phyloP scores from a whole-genome alignment of 1,140 invertebrate genomes.

The Zophobas atratus region DNA sequence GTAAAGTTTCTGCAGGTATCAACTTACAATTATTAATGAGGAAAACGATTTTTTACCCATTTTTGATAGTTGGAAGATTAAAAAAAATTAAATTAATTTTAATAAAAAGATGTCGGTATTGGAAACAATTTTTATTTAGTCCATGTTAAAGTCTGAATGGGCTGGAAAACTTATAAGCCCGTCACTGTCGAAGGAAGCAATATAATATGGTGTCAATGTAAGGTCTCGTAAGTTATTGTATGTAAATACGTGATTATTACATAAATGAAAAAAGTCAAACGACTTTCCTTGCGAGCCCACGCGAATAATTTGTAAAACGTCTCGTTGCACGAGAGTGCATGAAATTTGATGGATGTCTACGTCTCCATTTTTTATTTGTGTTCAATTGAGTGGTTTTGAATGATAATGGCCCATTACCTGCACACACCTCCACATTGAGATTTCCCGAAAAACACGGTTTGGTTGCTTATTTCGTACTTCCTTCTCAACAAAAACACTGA shows the following conservation, averaged over 20 bases:
- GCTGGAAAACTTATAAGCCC: no score
- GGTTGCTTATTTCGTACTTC: constrained; percentile 63
- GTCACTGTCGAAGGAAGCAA: constrained; percentile 20
- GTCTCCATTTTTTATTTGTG: constrained; percentile 19
- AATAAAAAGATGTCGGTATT: no score
- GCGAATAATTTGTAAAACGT: constrained; percentile 39
- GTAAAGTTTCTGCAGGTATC: no score
- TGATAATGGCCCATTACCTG: constrained; percentile 55
- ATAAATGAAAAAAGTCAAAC: constrained; percentile 34
- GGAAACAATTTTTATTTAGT: no score
- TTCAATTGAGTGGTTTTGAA: constrained; percentile 37
- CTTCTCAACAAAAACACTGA: constrained; percentile 64
- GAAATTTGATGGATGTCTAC: constrained; percentile 28
- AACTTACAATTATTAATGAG: no score
- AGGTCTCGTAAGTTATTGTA: constrained; percentile 25
- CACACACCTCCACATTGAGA: constrained; percentile 56
- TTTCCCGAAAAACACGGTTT: constrained; percentile 61
- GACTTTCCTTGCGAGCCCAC: constrained; percentile 12
- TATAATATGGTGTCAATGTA: constrained; percentile 26
- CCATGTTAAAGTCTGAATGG: no score
- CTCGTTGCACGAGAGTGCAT: constrained; percentile 19
- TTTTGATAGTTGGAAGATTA: no score
- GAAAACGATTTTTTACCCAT: no score
- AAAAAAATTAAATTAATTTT: no score
- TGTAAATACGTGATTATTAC: constrained; percentile 41